Evolutionary conservation across 2,888 invertebrate genomes (phyloP).

Genomic region (Gasteruption jaculator): DNA sequence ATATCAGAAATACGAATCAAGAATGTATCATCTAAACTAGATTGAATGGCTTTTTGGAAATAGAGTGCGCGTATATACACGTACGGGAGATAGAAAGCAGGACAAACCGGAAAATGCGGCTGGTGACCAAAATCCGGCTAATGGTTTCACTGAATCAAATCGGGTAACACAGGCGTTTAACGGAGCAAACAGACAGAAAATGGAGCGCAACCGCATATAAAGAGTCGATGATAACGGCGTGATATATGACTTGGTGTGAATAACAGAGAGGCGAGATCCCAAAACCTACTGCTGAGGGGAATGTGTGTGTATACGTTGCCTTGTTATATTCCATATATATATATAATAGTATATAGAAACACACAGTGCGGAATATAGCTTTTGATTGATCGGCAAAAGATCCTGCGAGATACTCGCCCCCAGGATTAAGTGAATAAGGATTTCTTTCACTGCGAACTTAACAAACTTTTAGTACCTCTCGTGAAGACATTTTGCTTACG

Average conservation of each 20-base stretch:
- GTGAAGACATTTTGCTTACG: conserved; percentile 14
- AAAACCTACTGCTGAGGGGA: conserved; percentile 23
- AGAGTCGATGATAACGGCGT: conserved; percentile 53
- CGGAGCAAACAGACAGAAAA: conserved; percentile 52
- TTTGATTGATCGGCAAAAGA: conserved; percentile 51
- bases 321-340: conserved; percentile 23
- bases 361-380: conserved; percentile 18
- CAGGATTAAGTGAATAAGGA: conserved; percentile 52
- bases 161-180: conserved; percentile 34
- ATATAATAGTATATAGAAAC: too few relatives aligned
- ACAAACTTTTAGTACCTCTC: conserved; percentile 16
- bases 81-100: conserved; percentile 1
- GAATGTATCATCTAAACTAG: too few relatives aligned
- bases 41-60: too few relatives aligned
- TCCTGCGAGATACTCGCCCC: conserved; percentile 47
- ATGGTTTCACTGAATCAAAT: conserved; percentile 48
- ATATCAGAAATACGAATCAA: too few relatives aligned
- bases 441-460: too few relatives aligned
- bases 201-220: conserved; percentile 52
- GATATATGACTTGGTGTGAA: conserved; percentile 51
- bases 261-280: conserved; percentile 37
- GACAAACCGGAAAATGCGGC: conserved; percentile 33
- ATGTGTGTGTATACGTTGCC: conserved; percentile 21
- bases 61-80: too few relatives aligned
- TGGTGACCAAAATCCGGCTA: conserved; percentile 43